phyloP scores from a whole-genome alignment of 2,113 vertebrate species.

The Alexandromys fortis region DNA sequence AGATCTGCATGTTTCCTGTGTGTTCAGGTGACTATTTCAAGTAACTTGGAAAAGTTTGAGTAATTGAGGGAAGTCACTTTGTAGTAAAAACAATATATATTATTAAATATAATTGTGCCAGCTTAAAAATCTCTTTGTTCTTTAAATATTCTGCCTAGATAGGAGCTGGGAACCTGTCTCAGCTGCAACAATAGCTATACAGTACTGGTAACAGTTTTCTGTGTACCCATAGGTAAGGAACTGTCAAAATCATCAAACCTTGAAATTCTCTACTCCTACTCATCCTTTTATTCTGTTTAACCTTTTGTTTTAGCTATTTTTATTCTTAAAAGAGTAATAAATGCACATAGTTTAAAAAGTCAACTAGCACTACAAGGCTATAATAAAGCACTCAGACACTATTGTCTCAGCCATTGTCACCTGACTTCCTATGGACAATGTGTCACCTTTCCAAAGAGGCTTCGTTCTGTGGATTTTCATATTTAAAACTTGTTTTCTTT shows the following conservation, averaged over 20 bases:
- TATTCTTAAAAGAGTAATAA: conserved; percentile 48
- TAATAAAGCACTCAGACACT: conserved; percentile 3
- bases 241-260: conserved; percentile 58
- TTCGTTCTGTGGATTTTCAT: not conserved
- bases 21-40: conserved; percentile 29
- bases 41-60: conserved; percentile 39
- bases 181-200: conserved; percentile 44
- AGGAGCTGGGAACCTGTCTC: not conserved
- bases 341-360: conserved; percentile 55
- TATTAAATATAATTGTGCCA: conserved; percentile 50
- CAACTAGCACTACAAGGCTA: not conserved
- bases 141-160: conserved; percentile 39
- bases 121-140: conserved; percentile 54
- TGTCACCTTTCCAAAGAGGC: not conserved
- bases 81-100: conserved; percentile 32
- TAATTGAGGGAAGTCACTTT: conserved; percentile 12
- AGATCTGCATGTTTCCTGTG: not conserved
- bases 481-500: not conserved
- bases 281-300: conserved; percentile 71
- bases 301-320: conserved; percentile 71
- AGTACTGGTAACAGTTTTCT: not conserved
- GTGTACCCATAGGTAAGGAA: not conserved
- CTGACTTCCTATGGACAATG: not conserved
- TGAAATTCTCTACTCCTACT: conserved; percentile 53
- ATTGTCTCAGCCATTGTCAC: not conserved